These are phyloP conservation scores for Drosophila yakuba DNA, from an alignment of 1,140 invertebrate species.

Conservation along the genomic window DNA sequence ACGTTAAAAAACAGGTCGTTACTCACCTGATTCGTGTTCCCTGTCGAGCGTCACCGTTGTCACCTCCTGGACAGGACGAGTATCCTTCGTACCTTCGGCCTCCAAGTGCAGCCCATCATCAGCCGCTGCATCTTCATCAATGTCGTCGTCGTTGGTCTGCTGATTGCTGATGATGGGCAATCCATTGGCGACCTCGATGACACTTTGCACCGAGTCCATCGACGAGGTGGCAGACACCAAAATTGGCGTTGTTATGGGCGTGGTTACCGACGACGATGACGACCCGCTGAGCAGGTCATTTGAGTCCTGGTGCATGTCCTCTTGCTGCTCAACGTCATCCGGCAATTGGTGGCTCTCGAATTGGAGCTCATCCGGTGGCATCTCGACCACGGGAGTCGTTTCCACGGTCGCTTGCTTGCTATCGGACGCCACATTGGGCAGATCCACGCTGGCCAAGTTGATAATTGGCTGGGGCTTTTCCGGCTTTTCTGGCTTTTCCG, in stretches of 20 bases:
- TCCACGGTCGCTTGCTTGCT: background rate
- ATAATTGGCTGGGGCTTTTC: conserved; percentile 53
- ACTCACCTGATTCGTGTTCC: conserved; percentile 78
- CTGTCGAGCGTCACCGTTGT: conserved; percentile 61
- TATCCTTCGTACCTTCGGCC: conserved; percentile 24
- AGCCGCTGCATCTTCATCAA: conserved; percentile 13
- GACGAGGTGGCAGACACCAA: conserved; percentile 80
- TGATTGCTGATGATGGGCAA: conserved; percentile 34
- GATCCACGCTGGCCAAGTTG: conserved; percentile 71
- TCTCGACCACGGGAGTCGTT: conserved; percentile 41
- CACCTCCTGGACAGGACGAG: conserved; percentile 51
- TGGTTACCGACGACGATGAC: conserved; percentile 60
- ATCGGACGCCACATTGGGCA: conserved; percentile 56
- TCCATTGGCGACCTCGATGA: conserved; percentile 74
- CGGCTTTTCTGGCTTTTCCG: background rate
- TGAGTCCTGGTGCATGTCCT: conserved; percentile 19
- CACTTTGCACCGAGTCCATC: conserved; percentile 80
- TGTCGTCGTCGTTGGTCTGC: conserved; percentile 16
- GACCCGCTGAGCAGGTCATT: conserved; percentile 50
- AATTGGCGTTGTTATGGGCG: conserved; percentile 73
- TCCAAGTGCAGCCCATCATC: conserved; percentile 13
- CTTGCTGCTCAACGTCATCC: conserved; percentile 35
- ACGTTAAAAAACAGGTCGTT: background rate
- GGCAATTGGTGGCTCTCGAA: conserved; percentile 81
- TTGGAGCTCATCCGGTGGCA: conserved; percentile 62